phyloP scores from a whole-genome alignment of 2,888 invertebrate genomes.

The Drosophila helvetica region DNA sequence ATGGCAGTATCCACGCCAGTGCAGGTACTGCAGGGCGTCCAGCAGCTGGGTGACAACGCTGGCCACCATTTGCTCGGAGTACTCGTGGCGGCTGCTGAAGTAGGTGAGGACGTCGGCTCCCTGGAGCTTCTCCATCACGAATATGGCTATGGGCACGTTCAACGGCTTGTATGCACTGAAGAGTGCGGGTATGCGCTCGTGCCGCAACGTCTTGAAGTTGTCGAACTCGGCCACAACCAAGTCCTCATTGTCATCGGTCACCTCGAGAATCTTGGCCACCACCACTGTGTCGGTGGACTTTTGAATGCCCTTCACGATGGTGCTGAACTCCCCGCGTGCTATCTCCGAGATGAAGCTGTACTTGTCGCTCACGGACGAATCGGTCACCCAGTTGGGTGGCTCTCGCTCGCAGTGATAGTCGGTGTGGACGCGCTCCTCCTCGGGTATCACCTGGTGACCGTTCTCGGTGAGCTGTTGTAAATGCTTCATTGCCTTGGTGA shows the following conservation, averaged over 20 bases:
- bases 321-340: conserved; percentile 92
- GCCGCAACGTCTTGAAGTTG: conserved; percentile 90
- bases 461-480: conserved; percentile 93
- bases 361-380: conserved; percentile 88
- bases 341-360: conserved; percentile 95
- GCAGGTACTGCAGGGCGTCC: conserved; percentile 96
- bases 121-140: conserved; percentile 92
- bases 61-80: conserved; percentile 96
- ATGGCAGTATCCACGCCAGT: conserved; percentile 96
- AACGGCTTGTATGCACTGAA: conserved; percentile 89
- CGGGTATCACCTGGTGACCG: conserved; percentile 89
- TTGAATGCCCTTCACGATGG: conserved; percentile 92
- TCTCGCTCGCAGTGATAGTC: conserved; percentile 90
- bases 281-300: conserved; percentile 90
- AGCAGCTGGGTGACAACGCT: conserved; percentile 93
- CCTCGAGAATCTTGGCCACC: conserved; percentile 92
- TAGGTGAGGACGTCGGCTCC: conserved; percentile 96
- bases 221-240: conserved; percentile 92
- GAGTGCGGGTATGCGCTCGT: conserved; percentile 93
- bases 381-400: conserved; percentile 89
- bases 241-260: conserved; percentile 87
- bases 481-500: conserved; percentile 93
- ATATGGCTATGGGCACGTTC: conserved; percentile 88
- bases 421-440: conserved; percentile 87
- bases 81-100: conserved; percentile 94